These are phyloP conservation scores for Caloenas nicobarica DNA, from an alignment of 2,113 vertebrate species.

Conservation along the genomic window DNA sequence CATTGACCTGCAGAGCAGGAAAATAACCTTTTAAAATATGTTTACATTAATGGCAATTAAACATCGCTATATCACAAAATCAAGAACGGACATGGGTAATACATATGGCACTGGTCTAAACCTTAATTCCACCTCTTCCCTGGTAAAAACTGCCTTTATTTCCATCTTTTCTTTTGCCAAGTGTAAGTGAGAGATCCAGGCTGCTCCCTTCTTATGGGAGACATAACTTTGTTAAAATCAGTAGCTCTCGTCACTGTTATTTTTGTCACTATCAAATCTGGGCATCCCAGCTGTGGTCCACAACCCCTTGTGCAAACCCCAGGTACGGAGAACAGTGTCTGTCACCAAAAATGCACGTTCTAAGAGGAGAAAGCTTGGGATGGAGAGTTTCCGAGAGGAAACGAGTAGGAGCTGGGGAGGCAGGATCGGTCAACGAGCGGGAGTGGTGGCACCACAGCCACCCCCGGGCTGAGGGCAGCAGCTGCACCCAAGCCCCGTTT, in stretches of 20 bases:
- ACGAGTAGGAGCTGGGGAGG: background rate
- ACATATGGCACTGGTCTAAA: background rate
- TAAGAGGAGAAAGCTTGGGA: background rate
- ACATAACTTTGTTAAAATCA: background rate
- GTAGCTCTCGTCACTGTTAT: fast-evolving
- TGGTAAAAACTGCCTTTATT: background rate
- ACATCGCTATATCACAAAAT: background rate
- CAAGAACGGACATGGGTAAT: background rate
- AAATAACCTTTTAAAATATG: constrained; percentile 48
- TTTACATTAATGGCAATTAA: constrained; percentile 68
- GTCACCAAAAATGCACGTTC: fast-evolving
- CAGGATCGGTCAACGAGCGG: background rate
- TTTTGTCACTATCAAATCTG: background rate
- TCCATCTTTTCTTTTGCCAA: background rate
- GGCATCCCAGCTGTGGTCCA: background rate
- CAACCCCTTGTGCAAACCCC: background rate
- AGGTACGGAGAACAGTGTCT: too few relatives aligned
- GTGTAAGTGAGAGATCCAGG: background rate
- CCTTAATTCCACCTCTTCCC: fast-evolving
- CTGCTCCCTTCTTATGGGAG: background rate
- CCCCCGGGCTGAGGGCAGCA: background rate
- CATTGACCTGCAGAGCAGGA: constrained; percentile 23
- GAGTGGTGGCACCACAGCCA: background rate
- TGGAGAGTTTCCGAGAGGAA: background rate
- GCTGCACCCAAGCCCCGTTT: background rate